These are phyloP conservation scores for Apaloderma vittatum DNA, from an alignment of 2,113 vertebrate species.

Conservation along the genomic window DNA sequence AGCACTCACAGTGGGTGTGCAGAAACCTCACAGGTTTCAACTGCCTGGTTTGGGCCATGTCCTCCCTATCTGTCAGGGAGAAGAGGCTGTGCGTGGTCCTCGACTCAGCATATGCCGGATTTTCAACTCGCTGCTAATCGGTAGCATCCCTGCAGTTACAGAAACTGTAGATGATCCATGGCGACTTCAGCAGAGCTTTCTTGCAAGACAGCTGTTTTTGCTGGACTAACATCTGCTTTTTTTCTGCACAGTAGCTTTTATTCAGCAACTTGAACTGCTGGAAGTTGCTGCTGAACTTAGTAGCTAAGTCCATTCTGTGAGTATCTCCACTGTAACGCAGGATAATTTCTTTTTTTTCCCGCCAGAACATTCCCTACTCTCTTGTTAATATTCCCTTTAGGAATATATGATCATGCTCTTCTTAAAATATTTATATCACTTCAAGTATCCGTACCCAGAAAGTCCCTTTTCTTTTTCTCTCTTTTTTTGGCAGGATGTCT, in stretches of 20 bases:
- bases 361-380: not conserved
- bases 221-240: not conserved
- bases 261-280: not conserved
- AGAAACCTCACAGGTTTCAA: not conserved
- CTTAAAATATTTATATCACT: not conserved
- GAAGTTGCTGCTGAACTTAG: not conserved
- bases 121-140: not conserved
- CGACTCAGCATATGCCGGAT: not conserved
- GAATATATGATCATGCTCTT: not conserved
- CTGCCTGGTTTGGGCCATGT: not conserved
- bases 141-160: not conserved
- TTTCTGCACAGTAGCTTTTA: not conserved
- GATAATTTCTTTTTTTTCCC: not conserved
- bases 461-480: not conserved
- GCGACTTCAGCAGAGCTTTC: not conserved
- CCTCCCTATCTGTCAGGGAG: not conserved
- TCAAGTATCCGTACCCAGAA: not conserved
- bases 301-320: not conserved
- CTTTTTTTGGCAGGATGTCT: not conserved
- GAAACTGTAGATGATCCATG: not conserved
- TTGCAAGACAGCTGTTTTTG: not conserved
- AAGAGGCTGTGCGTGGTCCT: not conserved
- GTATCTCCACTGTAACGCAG: not conserved
- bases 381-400: not conserved
- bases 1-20: not conserved